Conservation (phyloP, 2,888 invertebrate genomes). For the Halocaridina rubra region DNA sequence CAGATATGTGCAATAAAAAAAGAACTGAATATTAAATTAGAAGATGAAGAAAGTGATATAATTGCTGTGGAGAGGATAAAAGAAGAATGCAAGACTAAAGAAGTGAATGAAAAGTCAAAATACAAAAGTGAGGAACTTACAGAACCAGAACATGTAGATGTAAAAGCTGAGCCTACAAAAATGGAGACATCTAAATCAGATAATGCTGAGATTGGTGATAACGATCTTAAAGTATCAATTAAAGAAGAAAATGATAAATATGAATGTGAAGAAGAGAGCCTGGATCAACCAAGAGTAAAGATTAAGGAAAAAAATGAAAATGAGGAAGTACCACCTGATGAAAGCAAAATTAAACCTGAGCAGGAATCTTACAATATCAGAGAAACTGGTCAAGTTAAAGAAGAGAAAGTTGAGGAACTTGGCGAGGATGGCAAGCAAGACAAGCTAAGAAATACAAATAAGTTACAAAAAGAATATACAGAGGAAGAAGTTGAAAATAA, state of each 20-base stretch:
- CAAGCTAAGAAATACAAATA: too few species aligned
- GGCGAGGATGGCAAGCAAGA: not conserved
- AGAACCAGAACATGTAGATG: too few species aligned
- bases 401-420: not conserved
- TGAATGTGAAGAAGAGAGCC: not conserved
- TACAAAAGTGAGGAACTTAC: too few species aligned
- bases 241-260: slow-evolving; percentile 1
- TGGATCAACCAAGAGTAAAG: not conserved
- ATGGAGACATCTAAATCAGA: not conserved
- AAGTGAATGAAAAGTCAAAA: not conserved
- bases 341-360: too few species aligned
- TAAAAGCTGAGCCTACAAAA: not conserved
- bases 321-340: not conserved
- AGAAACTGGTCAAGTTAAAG: too few species aligned
- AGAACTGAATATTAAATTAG: not conserved
- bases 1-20: not conserved
- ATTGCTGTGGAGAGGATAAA: not conserved
- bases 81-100: not conserved
- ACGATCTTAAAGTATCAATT: not conserved
- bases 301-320: not conserved
- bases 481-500: too few species aligned
- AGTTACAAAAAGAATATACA: too few species aligned
- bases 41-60: not conserved
- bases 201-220: too few species aligned
- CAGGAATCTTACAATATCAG: too few species aligned